A percentile compares a stretch with the other conserved stretches of the same genome.
Evolutionary conservation across 2,113 vertebrate genomes (phyloP).

Genomic region (Casuarius casuarius): DNA sequence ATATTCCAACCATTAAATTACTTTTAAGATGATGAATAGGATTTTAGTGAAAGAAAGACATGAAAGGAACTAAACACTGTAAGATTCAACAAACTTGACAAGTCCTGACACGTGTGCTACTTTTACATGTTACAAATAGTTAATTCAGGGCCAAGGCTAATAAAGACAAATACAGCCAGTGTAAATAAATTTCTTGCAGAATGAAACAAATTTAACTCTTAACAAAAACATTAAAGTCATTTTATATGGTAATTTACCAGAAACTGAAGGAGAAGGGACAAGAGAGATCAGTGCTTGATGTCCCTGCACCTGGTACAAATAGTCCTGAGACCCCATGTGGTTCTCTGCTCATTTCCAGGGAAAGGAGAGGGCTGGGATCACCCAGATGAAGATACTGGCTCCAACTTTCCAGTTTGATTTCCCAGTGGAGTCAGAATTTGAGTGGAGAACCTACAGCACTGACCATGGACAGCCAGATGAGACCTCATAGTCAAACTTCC

Average conservation of each 20-base stretch:
- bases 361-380: background rate
- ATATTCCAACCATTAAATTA: background rate
- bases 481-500: background rate
- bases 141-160: background rate
- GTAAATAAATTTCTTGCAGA: background rate
- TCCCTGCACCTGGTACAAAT: background rate
- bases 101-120: background rate
- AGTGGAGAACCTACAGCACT: background rate
- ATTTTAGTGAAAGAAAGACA: background rate
- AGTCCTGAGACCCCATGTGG: fast-evolving
- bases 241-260: background rate
- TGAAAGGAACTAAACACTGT: background rate
- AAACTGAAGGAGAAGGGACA: background rate
- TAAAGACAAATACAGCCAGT: background rate
- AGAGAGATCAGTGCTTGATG: background rate
- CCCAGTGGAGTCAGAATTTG: background rate
- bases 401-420: background rate
- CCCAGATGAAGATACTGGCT: background rate
- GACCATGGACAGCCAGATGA: background rate
- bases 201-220: background rate
- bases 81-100: background rate
- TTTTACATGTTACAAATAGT: background rate
- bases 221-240: background rate
- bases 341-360: background rate
- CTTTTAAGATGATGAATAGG: background rate